Evolutionary conservation across 2,888 invertebrate genomes (phyloP), one percentile per base, ranked within the genome.

Genomic region (Diarsia brunnea): DNA sequence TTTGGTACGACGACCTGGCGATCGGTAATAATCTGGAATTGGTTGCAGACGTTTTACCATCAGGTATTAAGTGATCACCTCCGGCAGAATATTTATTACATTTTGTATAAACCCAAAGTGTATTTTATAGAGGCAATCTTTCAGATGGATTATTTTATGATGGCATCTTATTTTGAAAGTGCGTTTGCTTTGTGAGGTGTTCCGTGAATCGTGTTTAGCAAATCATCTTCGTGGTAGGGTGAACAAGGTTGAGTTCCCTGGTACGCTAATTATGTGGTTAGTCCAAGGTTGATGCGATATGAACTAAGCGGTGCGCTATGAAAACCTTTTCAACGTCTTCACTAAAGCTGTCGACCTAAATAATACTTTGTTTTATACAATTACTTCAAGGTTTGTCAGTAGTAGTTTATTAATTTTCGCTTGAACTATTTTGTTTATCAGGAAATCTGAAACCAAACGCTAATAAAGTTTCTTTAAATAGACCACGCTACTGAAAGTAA

Each of bases 11-110:
- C 83, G 87, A 86, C 87, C 87, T 79, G 76, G 76, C 78, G 79
- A 88, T 86, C 79, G 84, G 87, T 87, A 83, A 86, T 90, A 90
- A 91, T 91, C 90, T 91, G 88, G 74, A 82, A 89, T 89, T 91
- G 90, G 91, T 91, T 91, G 88, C 87, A 92, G 90, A 90, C 90
- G 90, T 92, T 92, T 91, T 90, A 89, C 79, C 88, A 88, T 88
- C 89, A 90, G 88, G 88, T 88, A 89, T 87, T 88, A 91, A 92
- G 89, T 89, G 89, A 91, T 90, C 87, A 90, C 89, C 89, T 89
- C 83, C 78, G 84, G 87, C 88, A 87, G 83, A 86, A 83, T 79
- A 83, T 86, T 88, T 89, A 90, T 88, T 87, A 89, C 87, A 89
- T 86, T 88, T 84, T 86, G 84, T 88, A 88, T 84, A 87, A 87